Conservation (phyloP, 2,888 invertebrate genomes). For the Cenopis cana region DNA sequence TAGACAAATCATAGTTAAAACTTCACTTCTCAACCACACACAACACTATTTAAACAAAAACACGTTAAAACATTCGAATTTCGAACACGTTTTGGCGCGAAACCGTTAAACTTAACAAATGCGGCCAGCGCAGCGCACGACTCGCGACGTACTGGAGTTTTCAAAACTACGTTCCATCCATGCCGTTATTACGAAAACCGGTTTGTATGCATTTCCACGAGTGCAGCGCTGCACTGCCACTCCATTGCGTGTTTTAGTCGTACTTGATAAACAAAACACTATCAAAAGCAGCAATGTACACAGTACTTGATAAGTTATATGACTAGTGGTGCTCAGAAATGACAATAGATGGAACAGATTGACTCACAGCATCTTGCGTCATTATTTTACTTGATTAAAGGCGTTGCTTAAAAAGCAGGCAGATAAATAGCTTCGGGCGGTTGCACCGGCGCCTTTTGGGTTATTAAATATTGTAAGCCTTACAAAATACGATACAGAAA, state of each 20-base stretch:
- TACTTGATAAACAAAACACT: background rate
- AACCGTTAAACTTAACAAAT: slow-evolving; percentile 55
- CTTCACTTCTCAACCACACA: slow-evolving; percentile 26
- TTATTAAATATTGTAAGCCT: slow-evolving; percentile 22
- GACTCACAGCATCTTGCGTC: slow-evolving; percentile 40
- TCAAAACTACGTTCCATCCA: slow-evolving; percentile 40
- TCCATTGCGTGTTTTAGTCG: slow-evolving; percentile 22
- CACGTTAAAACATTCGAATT: slow-evolving; percentile 46
- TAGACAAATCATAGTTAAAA: slow-evolving; percentile 21
- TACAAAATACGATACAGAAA: slow-evolving; percentile 18
- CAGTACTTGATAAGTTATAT: background rate
- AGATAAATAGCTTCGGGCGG: slow-evolving; percentile 35
- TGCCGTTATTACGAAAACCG: slow-evolving; percentile 21
- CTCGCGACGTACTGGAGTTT: slow-evolving; percentile 70
- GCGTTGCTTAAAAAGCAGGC: slow-evolving; percentile 42
- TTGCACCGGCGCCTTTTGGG: slow-evolving; percentile 26
- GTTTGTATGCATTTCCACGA: slow-evolving; percentile 36
- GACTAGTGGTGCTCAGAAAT: slow-evolving; percentile 23
- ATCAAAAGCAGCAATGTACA: background rate
- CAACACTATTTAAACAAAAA: slow-evolving; percentile 22
- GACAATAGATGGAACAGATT: slow-evolving; percentile 41
- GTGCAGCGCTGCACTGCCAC: background rate
- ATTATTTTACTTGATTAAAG: slow-evolving; percentile 44
- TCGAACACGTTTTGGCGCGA: slow-evolving; percentile 65
- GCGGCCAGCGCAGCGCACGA: slow-evolving; percentile 60